phyloP scores from a whole-genome alignment of 2,797 vertebrate genomes.

The Rhinella marina region DNA sequence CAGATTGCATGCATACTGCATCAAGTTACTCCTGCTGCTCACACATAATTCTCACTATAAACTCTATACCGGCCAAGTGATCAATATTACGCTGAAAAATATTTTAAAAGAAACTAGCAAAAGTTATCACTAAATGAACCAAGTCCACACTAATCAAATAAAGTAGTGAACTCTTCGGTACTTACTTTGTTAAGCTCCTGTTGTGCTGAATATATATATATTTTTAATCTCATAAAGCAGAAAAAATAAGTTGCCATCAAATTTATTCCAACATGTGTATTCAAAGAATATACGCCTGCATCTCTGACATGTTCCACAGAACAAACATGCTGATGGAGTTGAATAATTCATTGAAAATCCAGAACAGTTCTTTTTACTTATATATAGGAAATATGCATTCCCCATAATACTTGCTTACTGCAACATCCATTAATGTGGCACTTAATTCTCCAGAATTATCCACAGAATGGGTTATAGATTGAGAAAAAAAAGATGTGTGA shows the following conservation, averaged over 20 bases:
- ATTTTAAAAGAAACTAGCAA: background rate
- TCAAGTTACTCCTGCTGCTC: slow-evolving; percentile 28
- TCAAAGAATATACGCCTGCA: background rate
- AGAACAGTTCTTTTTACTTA: no score
- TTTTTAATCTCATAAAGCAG: background rate
- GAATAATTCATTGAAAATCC: no score
- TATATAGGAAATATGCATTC: no score
- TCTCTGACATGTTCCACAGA: background rate
- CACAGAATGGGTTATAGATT: no score
- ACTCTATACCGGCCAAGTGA: slow-evolving; percentile 30
- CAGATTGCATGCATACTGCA: slow-evolving; percentile 42
- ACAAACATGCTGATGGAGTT: background rate
- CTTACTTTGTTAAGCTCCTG: background rate
- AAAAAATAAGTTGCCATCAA: background rate
- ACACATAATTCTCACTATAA: slow-evolving; percentile 29
- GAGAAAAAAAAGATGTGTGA: no score
- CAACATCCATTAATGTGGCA: no score
- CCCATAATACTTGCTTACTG: no score
- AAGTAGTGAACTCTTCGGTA: background rate
- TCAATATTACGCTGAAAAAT: slow-evolving; percentile 36
- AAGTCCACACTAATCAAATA: background rate
- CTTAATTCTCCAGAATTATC: no score
- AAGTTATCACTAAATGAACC: slow-evolving; percentile 18
- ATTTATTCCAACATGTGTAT: background rate
- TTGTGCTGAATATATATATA: background rate